Conservation (phyloP, 2,113 vertebrate genomes). For the Phasianus colchicus region DNA sequence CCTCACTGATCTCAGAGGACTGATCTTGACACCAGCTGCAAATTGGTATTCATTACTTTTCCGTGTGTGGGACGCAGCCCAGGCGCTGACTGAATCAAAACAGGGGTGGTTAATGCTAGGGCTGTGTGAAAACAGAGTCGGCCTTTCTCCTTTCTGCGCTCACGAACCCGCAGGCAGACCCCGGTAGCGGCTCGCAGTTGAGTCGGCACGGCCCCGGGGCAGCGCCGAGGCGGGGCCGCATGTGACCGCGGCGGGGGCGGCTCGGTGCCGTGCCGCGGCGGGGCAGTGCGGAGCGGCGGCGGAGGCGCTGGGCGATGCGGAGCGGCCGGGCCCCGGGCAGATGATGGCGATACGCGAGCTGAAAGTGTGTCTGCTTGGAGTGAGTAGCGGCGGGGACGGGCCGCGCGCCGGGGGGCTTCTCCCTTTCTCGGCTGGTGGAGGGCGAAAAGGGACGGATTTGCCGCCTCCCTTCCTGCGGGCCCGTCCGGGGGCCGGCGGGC, state of each 20-base stretch:
- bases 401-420: not conserved
- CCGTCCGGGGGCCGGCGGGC: too few relatives aligned
- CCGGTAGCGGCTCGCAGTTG: not conserved
- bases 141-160: not conserved
- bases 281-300: not conserved
- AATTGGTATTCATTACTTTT: too few relatives aligned
- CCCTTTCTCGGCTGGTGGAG: too few relatives aligned
- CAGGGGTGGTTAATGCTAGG: rapidly evolving
- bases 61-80: not conserved
- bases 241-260: too few relatives aligned
- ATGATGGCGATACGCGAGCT: constrained; percentile 92
- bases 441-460: too few relatives aligned
- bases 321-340: constrained; percentile 48
- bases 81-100: not conserved
- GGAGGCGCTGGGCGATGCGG: constrained; percentile 40
- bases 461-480: too few relatives aligned
- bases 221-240: constrained; percentile 14
- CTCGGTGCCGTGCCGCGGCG: too few relatives aligned
- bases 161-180: not conserved
- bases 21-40: not conserved
- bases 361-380: constrained; percentile 97
- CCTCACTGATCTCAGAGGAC: not conserved
- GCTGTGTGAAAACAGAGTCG: not conserved
- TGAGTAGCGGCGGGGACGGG: constrained; percentile 78
- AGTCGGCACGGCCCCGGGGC: not conserved